A percentile compares a stretch with the other conserved stretches of the same genome.
Evolutionary conservation across 2,888 invertebrate species (phyloP).

Genomic region (Petrolisthes manimaculis): DNA sequence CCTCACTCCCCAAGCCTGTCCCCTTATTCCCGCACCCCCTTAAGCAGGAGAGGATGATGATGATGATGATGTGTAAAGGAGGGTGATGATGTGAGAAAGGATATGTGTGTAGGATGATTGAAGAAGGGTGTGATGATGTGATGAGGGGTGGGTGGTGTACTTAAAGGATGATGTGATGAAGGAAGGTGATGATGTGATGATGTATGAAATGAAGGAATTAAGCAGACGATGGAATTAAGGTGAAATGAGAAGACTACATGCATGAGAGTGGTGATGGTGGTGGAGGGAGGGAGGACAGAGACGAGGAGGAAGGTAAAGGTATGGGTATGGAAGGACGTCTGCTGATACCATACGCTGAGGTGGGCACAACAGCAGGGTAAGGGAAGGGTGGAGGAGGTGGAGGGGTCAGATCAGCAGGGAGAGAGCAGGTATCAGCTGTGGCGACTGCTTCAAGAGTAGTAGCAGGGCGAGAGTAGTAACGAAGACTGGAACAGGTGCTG

Average conservation of each 20-base stretch:
- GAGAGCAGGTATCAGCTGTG: constrained; percentile 39
- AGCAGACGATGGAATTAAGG: neutral
- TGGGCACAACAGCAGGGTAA: constrained; percentile 39
- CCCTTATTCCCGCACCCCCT: too few relatives aligned
- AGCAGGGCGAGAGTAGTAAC: constrained; percentile 12
- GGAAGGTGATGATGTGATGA: neutral
- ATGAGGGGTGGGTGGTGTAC: neutral
- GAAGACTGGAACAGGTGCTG: constrained; percentile 25
- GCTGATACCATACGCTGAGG: neutral
- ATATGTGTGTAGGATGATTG: neutral
- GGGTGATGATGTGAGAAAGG: constrained; percentile 3
- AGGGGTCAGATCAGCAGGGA: constrained; percentile 47
- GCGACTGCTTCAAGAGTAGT: neutral
- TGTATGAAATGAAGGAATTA: neutral
- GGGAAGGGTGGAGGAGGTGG: constrained; percentile 50
- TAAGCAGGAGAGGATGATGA: too few relatives aligned
- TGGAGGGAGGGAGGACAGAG: constrained; percentile 29
- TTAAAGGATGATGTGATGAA: neutral
- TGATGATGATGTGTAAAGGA: neutral
- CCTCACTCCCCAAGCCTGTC: too few relatives aligned
- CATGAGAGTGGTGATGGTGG: constrained; percentile 37
- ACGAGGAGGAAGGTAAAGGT: constrained; percentile 33
- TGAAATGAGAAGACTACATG: neutral
- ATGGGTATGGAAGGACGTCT: constrained; percentile 39
- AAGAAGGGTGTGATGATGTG: neutral